Percentiles rank a stretch among this genome's conserved stretches.
Evolutionary conservation across 2,113 vertebrate genomes (phyloP).

Genomic region (Gadus macrocephalus): DNA sequence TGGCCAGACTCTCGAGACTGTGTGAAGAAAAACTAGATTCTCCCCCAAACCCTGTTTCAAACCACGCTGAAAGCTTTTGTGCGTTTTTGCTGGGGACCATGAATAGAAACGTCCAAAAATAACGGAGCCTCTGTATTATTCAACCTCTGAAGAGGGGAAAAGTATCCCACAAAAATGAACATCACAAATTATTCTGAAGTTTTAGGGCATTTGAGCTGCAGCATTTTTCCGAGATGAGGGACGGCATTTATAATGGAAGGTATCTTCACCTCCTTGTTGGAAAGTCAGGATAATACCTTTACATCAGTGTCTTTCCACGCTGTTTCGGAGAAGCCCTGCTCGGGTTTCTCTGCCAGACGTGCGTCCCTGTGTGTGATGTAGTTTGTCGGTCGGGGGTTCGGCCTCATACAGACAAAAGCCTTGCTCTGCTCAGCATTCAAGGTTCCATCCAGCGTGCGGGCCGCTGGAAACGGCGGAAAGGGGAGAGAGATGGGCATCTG

Average conservation of each 20-base stretch:
- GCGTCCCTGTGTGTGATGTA: slow-evolving; percentile 39
- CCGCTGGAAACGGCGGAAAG: slow-evolving; percentile 34
- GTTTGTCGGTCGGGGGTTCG: slow-evolving; percentile 40
- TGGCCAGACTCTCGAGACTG: no score
- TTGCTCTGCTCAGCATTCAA: slow-evolving; percentile 31
- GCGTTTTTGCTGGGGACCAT: neutral
- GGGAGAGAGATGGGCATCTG: slow-evolving; percentile 32
- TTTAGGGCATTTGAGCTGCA: slow-evolving; percentile 36
- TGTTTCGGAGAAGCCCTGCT: slow-evolving; percentile 42
- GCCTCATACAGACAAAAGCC: slow-evolving; percentile 39
- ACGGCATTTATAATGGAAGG: slow-evolving; percentile 55
- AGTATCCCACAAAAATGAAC: slow-evolving; percentile 13
- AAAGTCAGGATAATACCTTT: slow-evolving; percentile 46
- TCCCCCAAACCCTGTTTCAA: no score
- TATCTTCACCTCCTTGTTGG: slow-evolving; percentile 46
- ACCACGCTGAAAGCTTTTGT: no score
- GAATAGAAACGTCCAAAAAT: neutral
- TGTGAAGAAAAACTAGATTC: neutral
- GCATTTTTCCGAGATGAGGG: slow-evolving; percentile 58
- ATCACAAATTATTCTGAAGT: slow-evolving; percentile 54
- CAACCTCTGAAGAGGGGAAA: slow-evolving; percentile 25
- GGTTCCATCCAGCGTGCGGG: slow-evolving; percentile 37
- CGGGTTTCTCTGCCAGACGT: slow-evolving; percentile 45
- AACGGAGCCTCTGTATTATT: slow-evolving; percentile 24
- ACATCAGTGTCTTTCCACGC: slow-evolving; percentile 39